phyloP scores from a whole-genome alignment of 2,797 vertebrate species.

The Poecilia wingei region DNA sequence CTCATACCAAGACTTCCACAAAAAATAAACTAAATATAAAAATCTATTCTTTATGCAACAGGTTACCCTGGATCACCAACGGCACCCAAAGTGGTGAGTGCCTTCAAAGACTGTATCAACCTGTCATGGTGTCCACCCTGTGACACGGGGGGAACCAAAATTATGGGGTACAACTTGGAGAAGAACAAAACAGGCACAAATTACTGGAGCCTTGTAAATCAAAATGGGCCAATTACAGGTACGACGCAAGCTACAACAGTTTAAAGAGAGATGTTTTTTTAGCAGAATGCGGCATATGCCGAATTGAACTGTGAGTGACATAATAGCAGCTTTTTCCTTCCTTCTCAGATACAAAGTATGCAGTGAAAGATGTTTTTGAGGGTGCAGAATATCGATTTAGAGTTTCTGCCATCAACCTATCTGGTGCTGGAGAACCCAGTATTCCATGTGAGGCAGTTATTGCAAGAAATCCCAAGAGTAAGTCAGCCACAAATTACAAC shows the following conservation, averaged over 20 bases:
- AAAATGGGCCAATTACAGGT: conserved; percentile 82
- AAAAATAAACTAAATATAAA: background rate
- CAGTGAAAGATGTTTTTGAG: conserved; percentile 81
- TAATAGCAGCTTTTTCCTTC: background rate
- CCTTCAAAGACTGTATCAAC: conserved; percentile 82
- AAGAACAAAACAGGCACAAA: conserved; percentile 88
- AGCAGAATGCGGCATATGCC: background rate
- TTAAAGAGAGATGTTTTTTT: background rate
- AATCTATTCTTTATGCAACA: conserved; percentile 47
- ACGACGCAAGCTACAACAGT: background rate
- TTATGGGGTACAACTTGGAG: conserved; percentile 88
- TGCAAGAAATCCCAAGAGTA: conserved; percentile 86
- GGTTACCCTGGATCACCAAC: conserved; percentile 84
- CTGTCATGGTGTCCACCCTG: conserved; percentile 84
- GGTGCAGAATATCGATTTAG: conserved; percentile 90
- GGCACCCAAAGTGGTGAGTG: conserved; percentile 82
- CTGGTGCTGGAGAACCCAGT: conserved; percentile 87
- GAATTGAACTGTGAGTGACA: background rate
- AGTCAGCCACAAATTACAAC: conserved; percentile 46
- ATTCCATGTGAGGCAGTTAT: conserved; percentile 81
- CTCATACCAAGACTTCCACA: background rate
- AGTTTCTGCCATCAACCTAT: conserved; percentile 86
- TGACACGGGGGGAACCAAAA: conserved; percentile 80
- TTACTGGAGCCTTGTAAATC: conserved; percentile 86
- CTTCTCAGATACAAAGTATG: conserved; percentile 77